Percentiles rank a stretch among this genome's conserved stretches.
phyloP scores from a whole-genome alignment of 2,113 vertebrate species.

The Salvelinus fontinalis region DNA sequence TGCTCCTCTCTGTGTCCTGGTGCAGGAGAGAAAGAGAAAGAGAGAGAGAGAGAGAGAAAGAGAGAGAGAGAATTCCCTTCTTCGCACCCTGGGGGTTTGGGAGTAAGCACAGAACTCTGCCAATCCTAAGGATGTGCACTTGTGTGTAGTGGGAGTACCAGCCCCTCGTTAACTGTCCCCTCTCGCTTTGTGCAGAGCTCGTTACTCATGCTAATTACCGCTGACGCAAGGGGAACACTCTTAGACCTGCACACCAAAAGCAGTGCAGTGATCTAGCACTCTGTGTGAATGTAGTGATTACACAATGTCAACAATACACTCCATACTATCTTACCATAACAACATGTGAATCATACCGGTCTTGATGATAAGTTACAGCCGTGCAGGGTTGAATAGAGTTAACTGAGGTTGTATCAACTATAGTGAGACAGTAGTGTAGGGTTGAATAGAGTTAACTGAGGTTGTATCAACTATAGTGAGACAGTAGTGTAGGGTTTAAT shows the following conservation, averaged over 20 bases:
- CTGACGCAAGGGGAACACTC: constrained; percentile 3
- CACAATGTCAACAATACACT: background rate
- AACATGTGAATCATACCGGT: no score
- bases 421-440: no score
- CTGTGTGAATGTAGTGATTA: no score
- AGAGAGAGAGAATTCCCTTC: background rate
- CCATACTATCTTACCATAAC: background rate
- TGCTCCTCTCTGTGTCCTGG: no score
- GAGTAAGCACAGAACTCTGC: constrained; percentile 5
- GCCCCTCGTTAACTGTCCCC: background rate
- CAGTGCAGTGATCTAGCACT: background rate
- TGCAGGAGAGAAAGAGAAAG: no score
- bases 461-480: no score
- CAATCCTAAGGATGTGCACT: background rate
- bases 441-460: no score
- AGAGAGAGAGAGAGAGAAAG: no score
- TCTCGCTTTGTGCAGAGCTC: constrained; percentile 35
- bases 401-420: background rate
- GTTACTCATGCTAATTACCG: constrained; percentile 33
- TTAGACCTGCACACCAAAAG: background rate
- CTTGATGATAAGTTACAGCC: no score
- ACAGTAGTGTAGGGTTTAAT: no score
- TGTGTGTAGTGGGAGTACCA: background rate
- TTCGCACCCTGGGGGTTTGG: background rate
- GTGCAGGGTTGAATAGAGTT: no score